These are phyloP conservation scores for Lepidocyrtoides sp. DNA, from an alignment of 2,888 invertebrate genomes.

Conservation along the genomic window DNA sequence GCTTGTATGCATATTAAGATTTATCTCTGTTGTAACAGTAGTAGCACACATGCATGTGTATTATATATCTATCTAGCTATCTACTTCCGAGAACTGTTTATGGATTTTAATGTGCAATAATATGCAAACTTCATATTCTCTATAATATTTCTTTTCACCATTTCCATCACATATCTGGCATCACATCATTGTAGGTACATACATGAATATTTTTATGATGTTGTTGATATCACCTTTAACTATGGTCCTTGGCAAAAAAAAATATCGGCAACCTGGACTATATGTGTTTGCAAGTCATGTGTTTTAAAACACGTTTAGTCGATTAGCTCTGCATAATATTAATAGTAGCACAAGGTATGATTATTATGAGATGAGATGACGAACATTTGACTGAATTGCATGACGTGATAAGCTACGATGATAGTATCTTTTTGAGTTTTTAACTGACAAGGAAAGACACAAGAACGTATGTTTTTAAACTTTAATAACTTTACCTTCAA, in stretches of 20 bases:
- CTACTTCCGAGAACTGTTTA: background rate
- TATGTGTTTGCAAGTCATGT: too few species aligned
- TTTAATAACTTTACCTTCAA: background rate
- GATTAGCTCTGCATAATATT: background rate
- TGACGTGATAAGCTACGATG: background rate
- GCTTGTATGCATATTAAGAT: background rate
- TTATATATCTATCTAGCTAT: background rate
- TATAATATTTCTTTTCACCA: background rate
- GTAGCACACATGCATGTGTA: too few species aligned
- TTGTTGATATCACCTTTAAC: constrained; percentile 1
- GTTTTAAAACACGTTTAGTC: background rate
- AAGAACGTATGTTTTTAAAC: background rate
- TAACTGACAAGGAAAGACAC: background rate
- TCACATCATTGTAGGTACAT: too few species aligned
- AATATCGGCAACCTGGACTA: constrained; percentile 30
- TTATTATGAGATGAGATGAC: too few species aligned
- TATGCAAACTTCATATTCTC: too few species aligned
- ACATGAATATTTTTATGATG: background rate
- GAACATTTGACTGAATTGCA: background rate
- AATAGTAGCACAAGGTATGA: too few species aligned
- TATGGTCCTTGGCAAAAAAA: constrained; percentile 57
- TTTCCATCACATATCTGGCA: too few species aligned
- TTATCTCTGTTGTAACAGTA: too few species aligned
- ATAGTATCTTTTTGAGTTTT: background rate
- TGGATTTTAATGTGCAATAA: background rate